Conservation (phyloP, 2,888 invertebrate species). For the Pocota personata region DNA sequence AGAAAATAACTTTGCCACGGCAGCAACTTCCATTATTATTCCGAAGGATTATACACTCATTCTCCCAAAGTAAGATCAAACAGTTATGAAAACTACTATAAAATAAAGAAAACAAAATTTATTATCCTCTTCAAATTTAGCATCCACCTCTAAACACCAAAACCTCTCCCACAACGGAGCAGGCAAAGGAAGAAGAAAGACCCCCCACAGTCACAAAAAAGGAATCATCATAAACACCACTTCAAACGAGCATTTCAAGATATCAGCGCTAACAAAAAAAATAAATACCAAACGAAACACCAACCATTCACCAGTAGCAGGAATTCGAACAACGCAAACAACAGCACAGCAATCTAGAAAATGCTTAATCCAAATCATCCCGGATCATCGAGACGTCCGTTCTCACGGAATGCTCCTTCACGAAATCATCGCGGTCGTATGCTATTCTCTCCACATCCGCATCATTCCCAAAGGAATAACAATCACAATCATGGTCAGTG, state of each 20-base stretch:
- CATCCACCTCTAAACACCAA: neutral
- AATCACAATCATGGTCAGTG: slow-evolving; percentile 77
- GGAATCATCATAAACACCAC: slow-evolving; percentile 2
- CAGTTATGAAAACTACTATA: neutral
- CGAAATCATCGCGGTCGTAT: slow-evolving; percentile 81
- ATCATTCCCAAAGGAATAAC: slow-evolving; percentile 77
- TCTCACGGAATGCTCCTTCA: slow-evolving; percentile 81
- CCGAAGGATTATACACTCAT: slow-evolving; percentile 19
- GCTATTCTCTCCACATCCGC: slow-evolving; percentile 81
- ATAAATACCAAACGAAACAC: slow-evolving; percentile 46
- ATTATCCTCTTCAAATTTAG: neutral
- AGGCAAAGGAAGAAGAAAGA: neutral
- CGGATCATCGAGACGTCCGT: slow-evolving; percentile 81
- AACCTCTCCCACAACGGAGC: neutral
- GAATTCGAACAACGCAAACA: slow-evolving; percentile 18
- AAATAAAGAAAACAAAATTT: neutral
- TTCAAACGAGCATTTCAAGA: slow-evolving; percentile 10
- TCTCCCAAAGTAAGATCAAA: slow-evolving; percentile 25
- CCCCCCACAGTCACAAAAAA: neutral
- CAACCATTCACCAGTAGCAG: neutral
- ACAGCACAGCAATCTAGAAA: slow-evolving; percentile 43
- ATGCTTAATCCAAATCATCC: slow-evolving; percentile 81
- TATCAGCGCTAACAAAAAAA: slow-evolving; percentile 7
- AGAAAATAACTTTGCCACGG: slow-evolving; percentile 35
- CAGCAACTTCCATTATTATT: slow-evolving; percentile 65